phyloP scores from a whole-genome alignment of 2,113 vertebrate genomes.

The Neolamprologus cancellatus region DNA sequence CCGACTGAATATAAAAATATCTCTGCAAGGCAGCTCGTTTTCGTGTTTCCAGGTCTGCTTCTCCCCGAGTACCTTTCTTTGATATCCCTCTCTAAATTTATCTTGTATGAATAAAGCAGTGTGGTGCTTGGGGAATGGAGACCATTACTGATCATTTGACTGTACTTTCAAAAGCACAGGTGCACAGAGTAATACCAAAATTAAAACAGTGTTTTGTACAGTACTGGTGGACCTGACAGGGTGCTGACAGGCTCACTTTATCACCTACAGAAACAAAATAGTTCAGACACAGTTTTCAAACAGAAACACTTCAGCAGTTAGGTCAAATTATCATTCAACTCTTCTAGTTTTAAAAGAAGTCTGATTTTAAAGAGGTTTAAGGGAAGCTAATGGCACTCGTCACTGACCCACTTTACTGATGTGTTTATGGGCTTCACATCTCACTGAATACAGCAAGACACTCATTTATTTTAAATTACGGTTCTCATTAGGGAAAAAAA shows the following conservation, averaged over 20 bases:
- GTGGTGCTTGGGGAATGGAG: background rate
- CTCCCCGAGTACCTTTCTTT: background rate
- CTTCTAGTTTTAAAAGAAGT: background rate
- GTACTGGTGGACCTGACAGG: background rate
- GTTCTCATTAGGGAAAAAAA: background rate
- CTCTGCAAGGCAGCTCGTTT: background rate
- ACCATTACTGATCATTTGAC: background rate
- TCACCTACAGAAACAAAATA: background rate
- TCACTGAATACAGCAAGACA: background rate
- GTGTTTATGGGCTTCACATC: background rate
- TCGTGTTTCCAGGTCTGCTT: background rate
- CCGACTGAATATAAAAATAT: background rate
- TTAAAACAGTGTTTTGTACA: background rate
- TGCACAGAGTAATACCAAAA: background rate
- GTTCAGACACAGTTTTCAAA: background rate
- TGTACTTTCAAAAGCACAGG: background rate
- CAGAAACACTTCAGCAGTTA: background rate
- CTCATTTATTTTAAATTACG: background rate
- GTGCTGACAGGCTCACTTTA: background rate
- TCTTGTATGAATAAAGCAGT: background rate
- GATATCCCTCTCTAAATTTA: background rate
- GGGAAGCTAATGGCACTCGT: accelerated
- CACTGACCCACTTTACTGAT: background rate
- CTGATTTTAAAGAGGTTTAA: background rate
- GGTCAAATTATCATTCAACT: background rate